phyloP scores from a whole-genome alignment of 2,113 vertebrate genomes.

The Ornithorhynchus anatinus region DNA sequence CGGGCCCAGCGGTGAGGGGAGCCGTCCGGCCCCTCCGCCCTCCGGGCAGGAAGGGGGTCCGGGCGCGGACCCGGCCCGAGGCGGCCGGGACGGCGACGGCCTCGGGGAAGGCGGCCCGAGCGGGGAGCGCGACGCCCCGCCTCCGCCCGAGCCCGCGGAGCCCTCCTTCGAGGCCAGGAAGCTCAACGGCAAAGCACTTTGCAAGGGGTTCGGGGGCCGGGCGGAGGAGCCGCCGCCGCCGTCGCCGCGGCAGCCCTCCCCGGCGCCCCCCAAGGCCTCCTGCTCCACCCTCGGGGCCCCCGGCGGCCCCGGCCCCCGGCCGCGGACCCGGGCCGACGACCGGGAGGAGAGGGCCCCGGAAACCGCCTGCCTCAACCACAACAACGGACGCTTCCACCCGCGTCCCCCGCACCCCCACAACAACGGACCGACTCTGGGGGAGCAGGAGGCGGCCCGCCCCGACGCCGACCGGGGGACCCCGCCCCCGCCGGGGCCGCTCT shows the following conservation, averaged over 20 bases:
- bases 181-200: constrained; percentile 77
- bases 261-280: constrained; percentile 60
- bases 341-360: constrained; percentile 71
- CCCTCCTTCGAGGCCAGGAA: constrained; percentile 76
- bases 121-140: constrained; percentile 59
- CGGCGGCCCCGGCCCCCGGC: constrained; percentile 65
- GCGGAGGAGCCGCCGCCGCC: constrained; percentile 69
- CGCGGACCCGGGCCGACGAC: constrained; percentile 73
- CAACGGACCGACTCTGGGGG: constrained; percentile 74
- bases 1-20: constrained; percentile 62
- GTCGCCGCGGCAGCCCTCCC: constrained; percentile 54
- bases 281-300: constrained; percentile 56
- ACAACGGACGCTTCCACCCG: constrained; percentile 75
- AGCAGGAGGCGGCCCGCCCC: constrained; percentile 59
- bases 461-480: constrained; percentile 65
- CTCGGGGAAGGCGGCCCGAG: constrained; percentile 59
- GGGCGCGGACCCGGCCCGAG: constrained; percentile 45
- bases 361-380: constrained; percentile 72
- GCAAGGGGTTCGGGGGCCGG: constrained; percentile 68
- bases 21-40: constrained; percentile 27
- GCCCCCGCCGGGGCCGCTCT: constrained; percentile 55
- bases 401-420: constrained; percentile 63
- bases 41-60: constrained; percentile 59
- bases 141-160: constrained; percentile 68
- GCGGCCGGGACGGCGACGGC: constrained; percentile 56